These are phyloP conservation scores for Myxocyprinus asiaticus DNA, from an alignment of 2,113 vertebrate species.

Conservation along the genomic window DNA sequence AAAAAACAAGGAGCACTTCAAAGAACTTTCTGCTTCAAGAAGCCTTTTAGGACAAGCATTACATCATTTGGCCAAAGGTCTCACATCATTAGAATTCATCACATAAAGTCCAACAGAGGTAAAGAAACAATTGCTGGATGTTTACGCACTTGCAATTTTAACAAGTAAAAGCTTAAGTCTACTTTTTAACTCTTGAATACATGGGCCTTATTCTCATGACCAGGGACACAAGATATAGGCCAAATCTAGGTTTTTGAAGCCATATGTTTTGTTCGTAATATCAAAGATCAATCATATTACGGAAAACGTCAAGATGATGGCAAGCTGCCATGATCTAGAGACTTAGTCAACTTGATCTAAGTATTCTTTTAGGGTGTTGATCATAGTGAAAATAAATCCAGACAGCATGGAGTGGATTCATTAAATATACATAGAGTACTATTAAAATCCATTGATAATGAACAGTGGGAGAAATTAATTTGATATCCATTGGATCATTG, in stretches of 20 bases:
- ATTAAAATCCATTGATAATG: slow-evolving; percentile 47
- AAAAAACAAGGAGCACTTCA: background rate
- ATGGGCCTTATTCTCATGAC: slow-evolving; percentile 8
- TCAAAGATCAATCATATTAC: slow-evolving; percentile 4
- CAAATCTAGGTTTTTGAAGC: background rate
- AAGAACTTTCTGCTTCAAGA: background rate
- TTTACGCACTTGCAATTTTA: background rate
- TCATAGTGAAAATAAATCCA: slow-evolving; percentile 50
- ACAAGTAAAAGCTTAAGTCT: slow-evolving; percentile 3
- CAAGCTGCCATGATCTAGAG: slow-evolving; percentile 8
- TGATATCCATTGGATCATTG: too few relatives aligned
- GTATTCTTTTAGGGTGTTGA: slow-evolving; percentile 22
- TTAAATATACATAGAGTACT: slow-evolving; percentile 31
- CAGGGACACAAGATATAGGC: slow-evolving; percentile 1
- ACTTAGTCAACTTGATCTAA: slow-evolving; percentile 25
- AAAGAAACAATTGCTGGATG: background rate
- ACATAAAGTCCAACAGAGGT: background rate
- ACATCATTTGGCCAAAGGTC: slow-evolving; percentile 9
- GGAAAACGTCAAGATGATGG: slow-evolving; percentile 19
- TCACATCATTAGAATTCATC: slow-evolving; percentile 15
- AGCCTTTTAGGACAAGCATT: slow-evolving; percentile 4
- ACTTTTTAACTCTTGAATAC: slow-evolving; percentile 1
- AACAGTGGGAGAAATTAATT: background rate
- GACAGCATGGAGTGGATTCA: slow-evolving; percentile 19
- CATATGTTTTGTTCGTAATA: slow-evolving; percentile 23